phyloP scores from a whole-genome alignment of 2,113 vertebrate genomes.

The Barnardius zonarius region DNA sequence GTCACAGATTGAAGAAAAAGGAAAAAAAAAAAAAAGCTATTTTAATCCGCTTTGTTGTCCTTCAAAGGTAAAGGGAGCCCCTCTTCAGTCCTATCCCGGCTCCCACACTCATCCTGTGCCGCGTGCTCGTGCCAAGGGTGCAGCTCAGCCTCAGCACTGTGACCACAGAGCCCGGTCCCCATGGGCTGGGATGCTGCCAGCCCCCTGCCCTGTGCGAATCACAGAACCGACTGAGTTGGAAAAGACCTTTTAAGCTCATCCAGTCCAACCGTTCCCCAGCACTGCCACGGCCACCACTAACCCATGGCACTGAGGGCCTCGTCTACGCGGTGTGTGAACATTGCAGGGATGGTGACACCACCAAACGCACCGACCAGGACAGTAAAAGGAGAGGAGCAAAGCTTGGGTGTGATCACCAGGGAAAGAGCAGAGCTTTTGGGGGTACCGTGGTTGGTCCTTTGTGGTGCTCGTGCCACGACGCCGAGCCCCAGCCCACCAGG shows the following conservation, averaged over 20 bases:
- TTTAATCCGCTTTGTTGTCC: background rate
- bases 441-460: background rate
- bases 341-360: background rate
- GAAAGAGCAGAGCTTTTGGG: background rate
- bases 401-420: accelerated
- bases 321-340: background rate
- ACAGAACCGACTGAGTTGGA: background rate
- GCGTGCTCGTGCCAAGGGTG: background rate
- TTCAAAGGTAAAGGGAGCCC: background rate
- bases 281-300: background rate
- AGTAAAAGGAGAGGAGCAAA: background rate
- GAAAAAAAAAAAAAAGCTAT: background rate
- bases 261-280: background rate
- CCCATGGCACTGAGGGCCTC: background rate
- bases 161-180: background rate
- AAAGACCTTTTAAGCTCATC: background rate
- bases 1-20: background rate
- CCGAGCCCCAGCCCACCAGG: constrained; percentile 10
- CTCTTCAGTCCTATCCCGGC: background rate
- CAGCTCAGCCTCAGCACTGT: background rate
- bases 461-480: background rate
- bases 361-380: background rate
- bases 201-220: background rate
- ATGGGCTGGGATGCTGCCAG: background rate
- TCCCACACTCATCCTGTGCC: accelerated